Conservation (phyloP, 2,113 vertebrate species). For the Gopherus evgoodei region DNA sequence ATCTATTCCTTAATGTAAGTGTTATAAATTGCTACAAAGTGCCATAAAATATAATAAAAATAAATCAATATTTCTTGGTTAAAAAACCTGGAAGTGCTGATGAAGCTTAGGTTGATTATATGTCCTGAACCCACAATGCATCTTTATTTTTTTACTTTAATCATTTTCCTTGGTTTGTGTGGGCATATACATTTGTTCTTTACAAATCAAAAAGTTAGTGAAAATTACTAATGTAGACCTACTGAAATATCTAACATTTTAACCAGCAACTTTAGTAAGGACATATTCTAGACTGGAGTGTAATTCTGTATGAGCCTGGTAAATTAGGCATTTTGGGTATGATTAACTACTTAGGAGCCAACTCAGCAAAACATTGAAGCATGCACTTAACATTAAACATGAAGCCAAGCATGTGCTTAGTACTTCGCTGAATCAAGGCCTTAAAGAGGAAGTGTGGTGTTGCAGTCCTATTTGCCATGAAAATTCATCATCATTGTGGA, state of each 20-base stretch:
- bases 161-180: slow-evolving; percentile 27
- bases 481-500: slow-evolving; percentile 50
- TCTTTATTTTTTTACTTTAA: slow-evolving; percentile 48
- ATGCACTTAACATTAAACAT: slow-evolving; percentile 23
- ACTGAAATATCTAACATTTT: slow-evolving; percentile 33
- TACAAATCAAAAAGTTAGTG: slow-evolving; percentile 36
- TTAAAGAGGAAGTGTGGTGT: slow-evolving; percentile 56
- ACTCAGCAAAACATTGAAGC: slow-evolving; percentile 10
- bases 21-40: slow-evolving; percentile 84
- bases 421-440: slow-evolving; percentile 58
- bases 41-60: slow-evolving; percentile 83
- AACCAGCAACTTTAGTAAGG: slow-evolving; percentile 20
- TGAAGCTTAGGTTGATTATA: slow-evolving; percentile 72
- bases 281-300: neutral
- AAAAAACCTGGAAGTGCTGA: slow-evolving; percentile 84
- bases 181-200: slow-evolving; percentile 39
- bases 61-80: slow-evolving; percentile 85
- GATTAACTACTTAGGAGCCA: neutral
- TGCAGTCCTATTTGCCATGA: slow-evolving; percentile 57
- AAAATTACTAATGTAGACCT: slow-evolving; percentile 50
- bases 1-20: slow-evolving; percentile 85
- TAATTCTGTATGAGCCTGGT: neutral
- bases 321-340: neutral
- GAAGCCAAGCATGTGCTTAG: slow-evolving; percentile 51
- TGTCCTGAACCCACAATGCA: slow-evolving; percentile 66